Base-by-base conservation (phyloP, 2,113 vertebrate genomes). In the Etheostoma cragini region DNA sequence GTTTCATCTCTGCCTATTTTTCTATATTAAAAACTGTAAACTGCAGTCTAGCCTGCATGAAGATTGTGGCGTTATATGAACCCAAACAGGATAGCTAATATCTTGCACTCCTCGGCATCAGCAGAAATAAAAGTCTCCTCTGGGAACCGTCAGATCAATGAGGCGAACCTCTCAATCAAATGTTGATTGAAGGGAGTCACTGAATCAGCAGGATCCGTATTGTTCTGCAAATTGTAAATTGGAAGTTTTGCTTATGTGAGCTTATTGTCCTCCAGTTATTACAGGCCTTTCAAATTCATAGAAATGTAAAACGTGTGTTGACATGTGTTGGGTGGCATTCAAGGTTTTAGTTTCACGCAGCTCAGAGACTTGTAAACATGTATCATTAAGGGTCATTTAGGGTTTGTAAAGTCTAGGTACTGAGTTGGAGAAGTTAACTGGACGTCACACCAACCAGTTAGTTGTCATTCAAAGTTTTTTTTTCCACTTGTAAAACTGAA, bases 131-230 rank as follows among this genome's bases (percentile, higher is more conserved):
- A 64, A 58, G 30, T 13, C 42, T 81, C 88, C 80, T 45, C 17
- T 2, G 84, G 75, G 85, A 78, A 21, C 53, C 53, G 17, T 80
- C 49, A 16, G 84, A 84, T 90, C 87, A 84, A 77, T 89, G 84
- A 84, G 64, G 61, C 81, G 72, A 79, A 86, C 60, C 79, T 75
- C 65, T 87, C 84, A 84, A 82, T 91, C 86, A 76, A 53, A 52
- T 24, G 19, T 57, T 87, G 88, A 87, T 85, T 82, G 87, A 89
- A 61, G 24, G 72, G 47, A 85, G n/a, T 63, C 54, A n/a, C 78
- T 56, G 80, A 84, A 56, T 89, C 87, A 50, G 80, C 73, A 81
- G 50, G 54, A 56, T 69, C 42, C 60, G 72, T 47, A 61, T 56
- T 73, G 33, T 71, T 77, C 47, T 33, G 58, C 58, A 80, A 68